Evolutionary conservation across 2,797 vertebrate genomes (phyloP).

Genomic region (Rhinophrynus dorsalis): DNA sequence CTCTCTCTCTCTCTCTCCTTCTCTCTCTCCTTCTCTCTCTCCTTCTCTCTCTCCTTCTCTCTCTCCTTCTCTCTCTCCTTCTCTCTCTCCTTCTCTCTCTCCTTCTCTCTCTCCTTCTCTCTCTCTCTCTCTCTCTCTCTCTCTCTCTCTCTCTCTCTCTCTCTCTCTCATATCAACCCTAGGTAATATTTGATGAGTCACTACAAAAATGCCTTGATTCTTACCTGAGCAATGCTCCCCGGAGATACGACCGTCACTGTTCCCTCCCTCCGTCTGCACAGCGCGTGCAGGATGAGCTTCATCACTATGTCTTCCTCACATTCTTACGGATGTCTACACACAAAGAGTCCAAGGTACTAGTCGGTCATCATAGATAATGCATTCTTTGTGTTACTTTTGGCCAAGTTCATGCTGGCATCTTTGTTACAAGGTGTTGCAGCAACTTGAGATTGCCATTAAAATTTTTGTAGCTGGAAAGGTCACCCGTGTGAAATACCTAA

Average conservation of each 20-base stretch:
- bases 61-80: no score
- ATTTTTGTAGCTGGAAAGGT: no score
- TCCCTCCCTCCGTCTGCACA: slow-evolving; percentile 70
- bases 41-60: no score
- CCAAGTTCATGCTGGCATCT: no score
- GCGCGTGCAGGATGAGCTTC: slow-evolving; percentile 77
- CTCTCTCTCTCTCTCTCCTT: no score
- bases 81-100: background rate
- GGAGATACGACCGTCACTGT: slow-evolving; percentile 72
- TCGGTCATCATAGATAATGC: background rate
- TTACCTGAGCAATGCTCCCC: slow-evolving; percentile 80
- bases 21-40: no score
- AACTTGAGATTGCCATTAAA: no score
- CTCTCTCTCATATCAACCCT: no score
- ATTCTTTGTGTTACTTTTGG: background rate
- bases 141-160: no score
- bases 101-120: background rate
- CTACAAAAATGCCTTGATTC: slow-evolving; percentile 91
- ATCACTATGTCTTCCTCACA: slow-evolving; percentile 82
- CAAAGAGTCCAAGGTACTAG: slow-evolving; percentile 90
- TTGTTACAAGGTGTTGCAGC: background rate
- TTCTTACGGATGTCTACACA: slow-evolving; percentile 96
- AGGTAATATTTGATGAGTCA: slow-evolving; percentile 94
- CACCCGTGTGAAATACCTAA: no score
- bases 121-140: no score